Percentiles rank a stretch among this genome's conserved stretches.
Conservation (phyloP, 1,140 invertebrate genomes). For the Neocloeon triangulifer region DNA sequence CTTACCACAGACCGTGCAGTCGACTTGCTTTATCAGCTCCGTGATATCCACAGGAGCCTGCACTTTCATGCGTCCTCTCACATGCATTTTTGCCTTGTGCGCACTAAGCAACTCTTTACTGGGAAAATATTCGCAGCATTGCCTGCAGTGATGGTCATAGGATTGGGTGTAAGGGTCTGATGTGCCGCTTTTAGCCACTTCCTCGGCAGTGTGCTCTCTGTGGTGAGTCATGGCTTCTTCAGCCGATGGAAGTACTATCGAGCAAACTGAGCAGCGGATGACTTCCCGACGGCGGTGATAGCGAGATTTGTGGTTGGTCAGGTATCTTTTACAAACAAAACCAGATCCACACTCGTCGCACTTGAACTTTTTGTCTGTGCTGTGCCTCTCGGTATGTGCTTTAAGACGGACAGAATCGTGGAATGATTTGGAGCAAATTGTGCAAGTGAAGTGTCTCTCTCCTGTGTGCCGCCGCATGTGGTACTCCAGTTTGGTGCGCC, state of each 20-base stretch:
- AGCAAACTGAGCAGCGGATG: no score
- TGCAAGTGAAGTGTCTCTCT: constrained; percentile 25
- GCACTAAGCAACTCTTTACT: neutral
- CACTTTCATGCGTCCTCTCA: constrained; percentile 1
- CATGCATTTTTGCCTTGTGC: constrained; percentile 1
- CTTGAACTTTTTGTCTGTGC: constrained; percentile 26
- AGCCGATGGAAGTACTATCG: no score
- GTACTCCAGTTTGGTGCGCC: constrained; percentile 24
- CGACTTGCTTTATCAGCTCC: constrained; percentile 3
- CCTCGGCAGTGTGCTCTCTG: no score
- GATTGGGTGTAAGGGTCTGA: no score
- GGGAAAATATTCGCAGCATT: neutral
- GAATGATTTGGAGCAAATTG: constrained; percentile 25
- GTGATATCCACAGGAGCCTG: constrained; percentile 5
- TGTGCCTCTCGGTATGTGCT: constrained; percentile 26
- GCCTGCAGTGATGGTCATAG: no score
- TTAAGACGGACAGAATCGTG: constrained; percentile 24
- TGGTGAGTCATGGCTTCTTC: no score
- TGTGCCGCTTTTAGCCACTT: no score
- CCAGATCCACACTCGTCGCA: constrained; percentile 13
- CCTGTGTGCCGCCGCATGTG: constrained; percentile 29
- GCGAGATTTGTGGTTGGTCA: no score
- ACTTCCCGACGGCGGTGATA: no score
- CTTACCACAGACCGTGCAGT: constrained; percentile 3
- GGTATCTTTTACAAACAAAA: no score